Conservation (phyloP, 2,797 vertebrate genomes). For the Enteromius anoplus region DNA sequence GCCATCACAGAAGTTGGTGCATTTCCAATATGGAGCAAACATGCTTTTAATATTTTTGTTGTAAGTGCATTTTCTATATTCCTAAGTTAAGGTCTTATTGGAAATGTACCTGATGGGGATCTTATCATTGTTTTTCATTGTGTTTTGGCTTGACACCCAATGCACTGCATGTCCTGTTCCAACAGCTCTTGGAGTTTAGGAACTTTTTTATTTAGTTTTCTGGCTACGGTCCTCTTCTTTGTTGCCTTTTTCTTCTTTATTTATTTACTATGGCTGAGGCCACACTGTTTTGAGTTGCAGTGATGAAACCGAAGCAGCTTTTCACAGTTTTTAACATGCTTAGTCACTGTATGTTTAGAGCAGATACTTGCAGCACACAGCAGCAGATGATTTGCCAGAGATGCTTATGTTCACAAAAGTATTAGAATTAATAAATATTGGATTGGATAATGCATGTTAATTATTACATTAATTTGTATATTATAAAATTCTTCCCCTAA, state of each 20-base stretch:
- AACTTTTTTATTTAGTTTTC: constrained; percentile 15
- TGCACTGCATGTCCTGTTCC: neutral
- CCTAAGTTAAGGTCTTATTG: constrained; percentile 50
- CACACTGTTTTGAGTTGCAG: neutral
- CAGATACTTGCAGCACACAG: neutral
- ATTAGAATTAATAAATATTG: neutral
- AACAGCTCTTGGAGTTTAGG: constrained; percentile 14
- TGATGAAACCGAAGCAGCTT: neutral
- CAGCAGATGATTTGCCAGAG: neutral
- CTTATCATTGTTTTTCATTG: constrained; percentile 49
- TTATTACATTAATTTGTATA: neutral
- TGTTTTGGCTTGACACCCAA: constrained; percentile 59
- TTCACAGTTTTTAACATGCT: neutral
- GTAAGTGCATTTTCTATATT: neutral
- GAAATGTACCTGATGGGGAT: constrained; percentile 70
- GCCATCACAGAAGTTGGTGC: constrained; percentile 60
- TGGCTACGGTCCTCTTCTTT: constrained; percentile 34
- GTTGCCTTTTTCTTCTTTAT: neutral
- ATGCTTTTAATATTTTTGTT: neutral
- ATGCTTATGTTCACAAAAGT: neutral
- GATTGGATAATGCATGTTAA: constrained; percentile 8
- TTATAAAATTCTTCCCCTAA: neutral
- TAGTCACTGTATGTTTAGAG: neutral
- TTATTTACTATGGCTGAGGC: neutral
- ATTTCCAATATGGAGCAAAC: constrained; percentile 69